Base-by-base conservation (phyloP, 2,888 invertebrate species). In the Eristalis pertinax region DNA sequence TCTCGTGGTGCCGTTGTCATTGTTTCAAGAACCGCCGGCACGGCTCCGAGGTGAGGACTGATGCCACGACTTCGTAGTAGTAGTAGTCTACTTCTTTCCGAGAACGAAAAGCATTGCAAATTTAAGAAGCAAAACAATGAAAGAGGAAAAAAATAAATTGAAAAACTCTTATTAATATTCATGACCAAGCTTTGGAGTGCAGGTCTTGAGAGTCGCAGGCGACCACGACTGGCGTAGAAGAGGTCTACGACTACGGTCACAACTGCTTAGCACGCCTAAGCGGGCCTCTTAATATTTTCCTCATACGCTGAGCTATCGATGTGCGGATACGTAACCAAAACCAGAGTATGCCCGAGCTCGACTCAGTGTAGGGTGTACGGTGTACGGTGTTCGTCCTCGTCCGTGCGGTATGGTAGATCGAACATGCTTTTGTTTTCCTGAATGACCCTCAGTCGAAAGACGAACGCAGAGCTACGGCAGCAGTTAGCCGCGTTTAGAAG, bases 151-250 rank as follows among this genome's bases (percentile, higher is more conserved):
- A 38, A 75, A 75, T 41, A 62, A 75, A 81, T 80, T 89, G 89
- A 90, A 62, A 26, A 24, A 63, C 75, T 77, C 85, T 89, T 90
- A 90, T 90, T 90, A 90, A 90, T 90, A 90, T 90, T 90, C 90
- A 90, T 90, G 90, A 90, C 90, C 89, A 89, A 90, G 83, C 90
- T 83, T 76, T 78, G 72, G 60, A 82, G 85, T 82, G 82, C 69
- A 80, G 79, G 72, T 70, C 65, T 72, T 70, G 58, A 78, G 73
- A 73, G 77, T 29, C 60, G 73, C 35, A 62, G 79, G 69, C 72
- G 67, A 78, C 62, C 5, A 73, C 74, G 24, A 43, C 35, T 13
- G 38, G 22, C 22, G 19, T 63, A 29, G 68, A 77, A 65, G 65
- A 50, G 58, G 41, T 58, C 58, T 63, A 74, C 69, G 68, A 81